phyloP scores from a whole-genome alignment of 2,113 vertebrate genomes.

The Heteronetta atricapilla region DNA sequence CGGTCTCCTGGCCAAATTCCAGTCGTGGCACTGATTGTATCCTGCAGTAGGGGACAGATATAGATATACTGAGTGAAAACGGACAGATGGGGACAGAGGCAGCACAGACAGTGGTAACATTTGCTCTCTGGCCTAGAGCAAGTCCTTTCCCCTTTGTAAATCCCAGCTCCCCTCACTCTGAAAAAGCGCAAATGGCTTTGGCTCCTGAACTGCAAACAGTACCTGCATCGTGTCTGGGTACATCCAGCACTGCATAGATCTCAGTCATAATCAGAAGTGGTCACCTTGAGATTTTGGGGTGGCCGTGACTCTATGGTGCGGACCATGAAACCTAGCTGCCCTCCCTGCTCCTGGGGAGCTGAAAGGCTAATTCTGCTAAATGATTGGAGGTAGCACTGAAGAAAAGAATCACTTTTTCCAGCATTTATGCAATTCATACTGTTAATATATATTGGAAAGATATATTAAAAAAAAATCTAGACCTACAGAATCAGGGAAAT shows the following conservation, averaged over 20 bases:
- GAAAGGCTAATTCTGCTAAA: neutral
- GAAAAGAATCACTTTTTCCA: neutral
- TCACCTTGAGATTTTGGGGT: neutral
- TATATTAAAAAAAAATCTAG: no score
- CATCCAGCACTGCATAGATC: neutral
- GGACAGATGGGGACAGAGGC: neutral
- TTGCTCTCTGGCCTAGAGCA: neutral
- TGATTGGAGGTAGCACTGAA: neutral
- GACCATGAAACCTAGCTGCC: neutral
- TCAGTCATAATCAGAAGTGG: neutral
- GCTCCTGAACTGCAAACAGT: neutral
- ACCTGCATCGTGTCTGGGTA: neutral
- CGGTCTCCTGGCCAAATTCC: slow-evolving; percentile 7
- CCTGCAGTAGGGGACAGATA: neutral
- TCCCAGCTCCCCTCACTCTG: neutral
- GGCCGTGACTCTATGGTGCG: neutral
- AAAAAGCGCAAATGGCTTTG: neutral
- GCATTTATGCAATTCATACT: neutral
- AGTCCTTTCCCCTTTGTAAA: neutral
- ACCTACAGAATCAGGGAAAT: neutral
- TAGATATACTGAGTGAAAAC: neutral
- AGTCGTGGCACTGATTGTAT: neutral
- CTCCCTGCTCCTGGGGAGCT: neutral
- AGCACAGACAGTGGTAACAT: neutral
- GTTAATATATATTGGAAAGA: slow-evolving; percentile 6